Evolutionary conservation across 1,140 invertebrate species (phyloP), one percentile per base, ranked within the genome.

Genomic region (Drosophila repleta): DNA sequence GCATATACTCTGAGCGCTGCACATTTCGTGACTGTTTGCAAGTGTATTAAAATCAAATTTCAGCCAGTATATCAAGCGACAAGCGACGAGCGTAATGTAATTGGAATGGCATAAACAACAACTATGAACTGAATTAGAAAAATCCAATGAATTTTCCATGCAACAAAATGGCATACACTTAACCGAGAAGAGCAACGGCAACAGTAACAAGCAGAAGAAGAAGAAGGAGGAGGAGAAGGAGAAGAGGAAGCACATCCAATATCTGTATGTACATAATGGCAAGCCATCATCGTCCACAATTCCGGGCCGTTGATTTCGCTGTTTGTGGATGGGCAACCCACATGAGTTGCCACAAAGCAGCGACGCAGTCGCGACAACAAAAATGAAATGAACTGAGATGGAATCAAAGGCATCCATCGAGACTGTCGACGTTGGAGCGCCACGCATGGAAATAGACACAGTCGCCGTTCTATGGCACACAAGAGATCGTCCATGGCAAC

Each of bases 321-420:
- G 21, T 35, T 57, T 63, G 58, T 37, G 61, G 49, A 57, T 67
- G 49, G 55, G 62, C 32, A 62, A 21, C 64, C 45, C 46, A 70
- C 48, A 66, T 51, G 58, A 48, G 15, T 55, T 48, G 64, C 56
- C 64, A 49, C 70, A 73, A 61, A 62, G 56, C 37, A 58, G 56
- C 60, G 51, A 60, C 69, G 55, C 57, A 69, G 80, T 46, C 78
- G 70, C 78, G 78, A 45, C 83, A 79, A 62, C 79, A 71, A 76
- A 88, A 88, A 88, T 88, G 73, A 88, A 88, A 88, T 87, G 83
- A 87, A 87, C 72, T 87, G 83, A 88, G 88, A 88, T 88, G 56
- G 82, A 88, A 88, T 88, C 83, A 88, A 88, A 87, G 76, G 83
- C 82, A 88, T 88, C 75, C 74, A 74, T 60, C 70, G 72, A 37